Evolutionary conservation across 2,888 invertebrate genomes (phyloP).

Genomic region (Stenolophus ochropezus): DNA sequence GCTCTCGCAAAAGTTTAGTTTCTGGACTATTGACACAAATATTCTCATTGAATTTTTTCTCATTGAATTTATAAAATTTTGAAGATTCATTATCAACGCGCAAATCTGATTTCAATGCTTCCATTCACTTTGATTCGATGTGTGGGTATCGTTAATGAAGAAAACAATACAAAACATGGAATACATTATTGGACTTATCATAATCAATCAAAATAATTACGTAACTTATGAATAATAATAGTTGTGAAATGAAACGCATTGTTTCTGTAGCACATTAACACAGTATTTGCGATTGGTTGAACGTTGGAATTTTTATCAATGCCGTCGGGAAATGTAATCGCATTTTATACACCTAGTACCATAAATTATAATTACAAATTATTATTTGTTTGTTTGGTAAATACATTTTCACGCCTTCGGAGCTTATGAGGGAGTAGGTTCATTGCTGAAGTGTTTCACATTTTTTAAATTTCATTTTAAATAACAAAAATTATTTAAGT

Average conservation of each 20-base stretch:
- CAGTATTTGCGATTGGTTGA: constrained; percentile 11
- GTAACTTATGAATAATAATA: constrained; percentile 50
- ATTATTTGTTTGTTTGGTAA: constrained; percentile 20
- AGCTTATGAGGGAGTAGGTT: background rate
- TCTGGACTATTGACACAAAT: too few species aligned
- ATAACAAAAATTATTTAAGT: too few species aligned
- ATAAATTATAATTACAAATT: constrained; percentile 5
- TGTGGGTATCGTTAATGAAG: constrained; percentile 40
- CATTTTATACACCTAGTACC: constrained; percentile 13
- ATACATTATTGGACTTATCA: constrained; percentile 54
- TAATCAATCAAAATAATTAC: constrained; percentile 51
- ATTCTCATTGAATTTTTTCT: too few species aligned
- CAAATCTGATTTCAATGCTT: background rate
- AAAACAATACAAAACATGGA: constrained; percentile 53
- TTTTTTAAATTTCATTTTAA: too few species aligned
- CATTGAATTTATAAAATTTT: too few species aligned
- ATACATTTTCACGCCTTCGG: constrained; percentile 11
- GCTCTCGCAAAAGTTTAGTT: too few species aligned
- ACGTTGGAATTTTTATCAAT: constrained; percentile 39
- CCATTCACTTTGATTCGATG: background rate
- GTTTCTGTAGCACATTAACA: constrained; percentile 42
- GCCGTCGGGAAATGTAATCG: constrained; percentile 6
- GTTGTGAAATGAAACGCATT: constrained; percentile 47
- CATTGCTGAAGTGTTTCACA: too few species aligned
- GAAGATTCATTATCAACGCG: too few species aligned